Conservation (phyloP, 2,113 vertebrate species). For the Corythaixoides concolor region DNA sequence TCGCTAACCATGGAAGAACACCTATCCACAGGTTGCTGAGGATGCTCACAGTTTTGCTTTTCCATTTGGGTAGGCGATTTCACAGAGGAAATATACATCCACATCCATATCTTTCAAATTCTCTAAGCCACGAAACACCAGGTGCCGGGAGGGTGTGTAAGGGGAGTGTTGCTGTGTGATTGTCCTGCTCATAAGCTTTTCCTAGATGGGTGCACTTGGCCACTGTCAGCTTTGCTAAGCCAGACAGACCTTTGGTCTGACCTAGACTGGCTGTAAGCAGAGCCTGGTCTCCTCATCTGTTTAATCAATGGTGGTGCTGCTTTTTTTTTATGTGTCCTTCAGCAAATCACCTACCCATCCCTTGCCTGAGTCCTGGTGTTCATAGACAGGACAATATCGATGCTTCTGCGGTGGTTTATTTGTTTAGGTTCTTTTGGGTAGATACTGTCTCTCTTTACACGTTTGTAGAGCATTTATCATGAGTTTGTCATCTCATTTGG, state of each 20-base stretch:
- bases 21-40: background rate
- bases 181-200: background rate
- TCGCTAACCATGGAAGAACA: fast-evolving
- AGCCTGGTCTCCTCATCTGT: background rate
- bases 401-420: background rate
- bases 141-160: background rate
- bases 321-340: background rate
- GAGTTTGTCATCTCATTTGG: background rate
- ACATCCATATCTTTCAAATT: background rate
- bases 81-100: background rate
- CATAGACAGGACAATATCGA: fast-evolving
- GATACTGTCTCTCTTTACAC: background rate
- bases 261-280: background rate
- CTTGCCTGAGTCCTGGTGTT: background rate
- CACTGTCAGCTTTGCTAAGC: background rate
- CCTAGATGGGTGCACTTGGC: background rate
- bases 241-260: background rate
- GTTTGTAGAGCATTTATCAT: background rate
- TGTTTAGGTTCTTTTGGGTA: background rate
- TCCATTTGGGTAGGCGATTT: background rate
- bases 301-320: background rate
- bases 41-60: background rate
- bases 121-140: background rate
- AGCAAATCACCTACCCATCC: background rate
- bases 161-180: fast-evolving